phyloP scores from a whole-genome alignment of 1,140 invertebrate genomes.

The Leptinotarsa lineolata region DNA sequence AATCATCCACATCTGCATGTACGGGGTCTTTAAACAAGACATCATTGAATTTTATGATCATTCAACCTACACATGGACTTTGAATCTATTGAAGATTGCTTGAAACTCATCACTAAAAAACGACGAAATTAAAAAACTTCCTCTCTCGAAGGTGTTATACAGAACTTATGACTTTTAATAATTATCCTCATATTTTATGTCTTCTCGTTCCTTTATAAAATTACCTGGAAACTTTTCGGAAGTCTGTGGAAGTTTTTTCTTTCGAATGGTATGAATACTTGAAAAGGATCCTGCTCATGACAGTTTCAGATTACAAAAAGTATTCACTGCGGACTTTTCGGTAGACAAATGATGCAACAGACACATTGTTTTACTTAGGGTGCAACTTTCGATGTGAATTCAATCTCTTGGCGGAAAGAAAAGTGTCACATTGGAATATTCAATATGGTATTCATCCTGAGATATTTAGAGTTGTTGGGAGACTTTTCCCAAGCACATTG shows the following conservation, averaged over 20 bases:
- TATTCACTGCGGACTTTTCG: not conserved
- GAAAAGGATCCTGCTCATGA: not conserved
- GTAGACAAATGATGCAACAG: constrained; percentile 1
- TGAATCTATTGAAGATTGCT: too few relatives aligned
- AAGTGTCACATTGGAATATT: not conserved
- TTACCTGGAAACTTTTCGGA: not conserved
- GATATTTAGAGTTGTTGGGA: too few relatives aligned
- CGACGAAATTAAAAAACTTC: constrained; percentile 1
- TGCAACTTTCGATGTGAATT: not conserved
- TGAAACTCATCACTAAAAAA: not conserved
- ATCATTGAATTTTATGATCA: too few relatives aligned
- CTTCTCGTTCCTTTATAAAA: not conserved
- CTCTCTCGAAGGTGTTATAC: not conserved
- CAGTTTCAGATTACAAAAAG: constrained; percentile 6
- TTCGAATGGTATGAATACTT: not conserved
- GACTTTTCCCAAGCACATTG: too few relatives aligned
- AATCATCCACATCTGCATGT: too few relatives aligned
- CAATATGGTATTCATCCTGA: not conserved
- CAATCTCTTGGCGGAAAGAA: not conserved
- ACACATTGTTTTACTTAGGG: not conserved
- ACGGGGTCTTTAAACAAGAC: too few relatives aligned
- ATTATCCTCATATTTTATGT: not conserved
- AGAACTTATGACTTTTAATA: constrained; percentile 6
- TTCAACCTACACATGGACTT: too few relatives aligned
- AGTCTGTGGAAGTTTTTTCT: not conserved